Base-by-base conservation (phyloP, 2,797 vertebrate species). In the Lepilemur septentrionalis region DNA sequence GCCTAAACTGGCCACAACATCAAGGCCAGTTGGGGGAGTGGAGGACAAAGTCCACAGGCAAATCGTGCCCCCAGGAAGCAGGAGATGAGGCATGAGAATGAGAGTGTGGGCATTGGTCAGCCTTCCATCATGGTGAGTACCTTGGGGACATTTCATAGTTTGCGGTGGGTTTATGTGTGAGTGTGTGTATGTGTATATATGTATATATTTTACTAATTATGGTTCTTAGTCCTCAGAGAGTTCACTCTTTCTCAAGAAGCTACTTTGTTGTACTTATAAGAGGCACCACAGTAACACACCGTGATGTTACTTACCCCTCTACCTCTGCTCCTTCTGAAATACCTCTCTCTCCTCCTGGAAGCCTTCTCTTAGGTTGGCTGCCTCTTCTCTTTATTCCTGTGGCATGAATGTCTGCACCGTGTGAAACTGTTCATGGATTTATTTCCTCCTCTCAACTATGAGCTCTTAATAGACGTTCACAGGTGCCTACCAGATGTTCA, bases 1-100 rank as follows among this genome's bases (percentile, higher is more conserved):
- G 30, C 18, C 15, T 75, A 1, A 5, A n/a, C 41, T 20, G 50
- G 22, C 35, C 12, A 23, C 2, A 1, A 32, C 3, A 2, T 43
- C 50, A 55, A 75, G 57, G 35, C 17, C 4, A 41, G 43, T 0
- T 2, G 0, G 1, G 12, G 25, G 57, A 52, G 35, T 0, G 2
- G 57, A 59, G 22, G 46, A 17, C 30, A 46, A 22, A 25, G 1
- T 5, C n/a, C 2, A 2, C 0, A 1, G 38, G 75, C 12, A 7
- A 70, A n/a, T 82, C 52, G 65, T 32, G 10, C 0, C 25, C 52
- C 14, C 41, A 52, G 75, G 38, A 46, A 50, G 41, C n/a, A 52
- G n/a, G n/a, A 86, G 28, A 82, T 43, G 57, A 61, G 41, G 8
- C 23, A 23, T 25, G 1, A 14, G 63, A 10, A 67, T 25, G 52